phyloP scores from a whole-genome alignment of 2,113 vertebrate genomes.

The Coryphaenoides rupestris region DNA sequence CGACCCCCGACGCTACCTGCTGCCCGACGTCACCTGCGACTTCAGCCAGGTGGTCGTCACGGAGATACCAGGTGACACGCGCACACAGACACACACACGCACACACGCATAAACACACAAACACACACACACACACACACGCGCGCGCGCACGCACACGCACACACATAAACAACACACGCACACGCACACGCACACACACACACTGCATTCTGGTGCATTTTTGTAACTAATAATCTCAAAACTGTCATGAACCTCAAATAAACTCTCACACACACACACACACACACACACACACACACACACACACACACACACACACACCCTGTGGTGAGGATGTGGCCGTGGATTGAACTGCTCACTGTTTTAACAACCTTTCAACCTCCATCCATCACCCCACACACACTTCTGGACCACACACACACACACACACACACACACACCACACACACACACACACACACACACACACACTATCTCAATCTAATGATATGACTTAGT shows the following conservation, averaged over 20 bases:
- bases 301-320: constrained; percentile 12
- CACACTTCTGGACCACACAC: constrained; percentile 22
- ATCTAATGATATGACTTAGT: too few species aligned
- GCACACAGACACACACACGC: constrained; percentile 5
- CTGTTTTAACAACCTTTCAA: constrained; percentile 71
- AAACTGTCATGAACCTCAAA: neutral
- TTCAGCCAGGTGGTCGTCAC: constrained; percentile 80
- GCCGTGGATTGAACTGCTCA: constrained; percentile 69
- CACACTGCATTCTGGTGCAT: neutral
- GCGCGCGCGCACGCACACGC: neutral
- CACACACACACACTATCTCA: too few species aligned
- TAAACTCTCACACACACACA: neutral
- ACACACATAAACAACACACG: neutral
- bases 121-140: neutral
- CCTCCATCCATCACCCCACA: constrained; percentile 49
- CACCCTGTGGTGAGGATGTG: constrained; percentile 8
- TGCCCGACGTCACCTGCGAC: constrained; percentile 85
- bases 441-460: too few species aligned
- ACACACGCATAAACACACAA: neutral
- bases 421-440: too few species aligned
- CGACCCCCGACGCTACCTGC: constrained; percentile 76
- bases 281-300: constrained; percentile 10
- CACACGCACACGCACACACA: neutral
- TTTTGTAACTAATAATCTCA: too few species aligned
- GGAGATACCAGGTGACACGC: constrained; percentile 75